Conservation (phyloP, 2,113 vertebrate genomes). For the Odontophorus gujanensis region DNA sequence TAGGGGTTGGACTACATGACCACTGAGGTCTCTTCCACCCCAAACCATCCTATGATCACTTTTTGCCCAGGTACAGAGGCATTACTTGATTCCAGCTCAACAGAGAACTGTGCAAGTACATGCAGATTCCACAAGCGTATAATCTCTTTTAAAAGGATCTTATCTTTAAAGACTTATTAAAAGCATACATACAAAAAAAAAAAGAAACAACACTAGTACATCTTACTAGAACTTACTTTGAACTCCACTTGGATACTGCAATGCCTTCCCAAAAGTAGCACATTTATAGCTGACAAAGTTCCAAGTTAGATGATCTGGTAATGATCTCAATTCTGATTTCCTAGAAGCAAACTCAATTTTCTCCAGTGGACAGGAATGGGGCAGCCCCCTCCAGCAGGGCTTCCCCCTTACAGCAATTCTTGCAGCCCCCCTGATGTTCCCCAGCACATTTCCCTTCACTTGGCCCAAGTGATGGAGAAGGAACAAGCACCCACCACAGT, state of each 20-base stretch:
- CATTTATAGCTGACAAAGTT: rapidly evolving
- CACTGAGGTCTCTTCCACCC: background rate
- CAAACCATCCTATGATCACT: background rate
- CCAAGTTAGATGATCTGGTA: rapidly evolving
- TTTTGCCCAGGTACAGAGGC: rapidly evolving
- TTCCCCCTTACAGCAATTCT: background rate
- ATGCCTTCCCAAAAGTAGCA: background rate
- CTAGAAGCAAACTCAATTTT: background rate
- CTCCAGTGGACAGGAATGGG: background rate
- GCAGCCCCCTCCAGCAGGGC: rapidly evolving
- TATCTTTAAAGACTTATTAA: background rate
- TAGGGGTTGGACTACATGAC: background rate
- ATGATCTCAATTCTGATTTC: background rate
- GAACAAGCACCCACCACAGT: background rate
- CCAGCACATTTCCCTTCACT: background rate
- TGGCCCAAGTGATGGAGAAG: rapidly evolving
- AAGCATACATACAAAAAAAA: background rate
- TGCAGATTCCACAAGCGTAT: rapidly evolving
- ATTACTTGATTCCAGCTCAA: background rate
- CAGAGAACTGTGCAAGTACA: background rate
- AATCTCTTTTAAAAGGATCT: background rate
- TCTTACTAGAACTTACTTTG: background rate
- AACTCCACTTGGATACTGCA: background rate
- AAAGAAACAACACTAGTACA: background rate
- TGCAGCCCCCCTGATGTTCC: too few relatives aligned